Conservation (phyloP, 2,888 invertebrate species). For the Lasioglossum leucozonium region DNA sequence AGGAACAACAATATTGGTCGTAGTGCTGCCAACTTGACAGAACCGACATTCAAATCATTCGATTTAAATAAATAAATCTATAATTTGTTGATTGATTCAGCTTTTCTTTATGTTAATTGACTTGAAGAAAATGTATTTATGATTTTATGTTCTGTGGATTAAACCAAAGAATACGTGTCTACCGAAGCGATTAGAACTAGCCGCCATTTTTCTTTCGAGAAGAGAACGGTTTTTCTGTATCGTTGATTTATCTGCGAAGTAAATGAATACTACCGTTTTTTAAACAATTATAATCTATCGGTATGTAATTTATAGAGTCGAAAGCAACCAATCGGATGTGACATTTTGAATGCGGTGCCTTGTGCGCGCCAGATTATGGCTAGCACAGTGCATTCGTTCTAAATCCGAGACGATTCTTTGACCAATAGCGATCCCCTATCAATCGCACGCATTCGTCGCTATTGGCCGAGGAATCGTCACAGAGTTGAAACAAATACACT, state of each 20-base stretch:
- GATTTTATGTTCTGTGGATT: neutral
- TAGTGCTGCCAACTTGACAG: constrained; percentile 5
- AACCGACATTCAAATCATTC: neutral
- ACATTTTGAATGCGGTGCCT: neutral
- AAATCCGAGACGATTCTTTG: neutral
- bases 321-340: constrained; percentile 1
- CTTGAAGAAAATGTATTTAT: neutral
- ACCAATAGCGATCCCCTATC: neutral
- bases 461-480: neutral
- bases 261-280: neutral
- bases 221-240: neutral
- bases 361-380: neutral
- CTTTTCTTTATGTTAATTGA: neutral
- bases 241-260: neutral
- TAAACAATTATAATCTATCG: neutral
- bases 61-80: constrained; percentile 2
- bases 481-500: neutral
- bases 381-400: neutral
- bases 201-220: neutral
- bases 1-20: neutral
- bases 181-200: neutral
- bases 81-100: neutral
- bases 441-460: neutral
- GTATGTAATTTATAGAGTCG: neutral
- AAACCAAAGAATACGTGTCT: too few species aligned